These are phyloP conservation scores for Musca vetustissima DNA, from an alignment of 1,140 invertebrate species.

Conservation along the genomic window DNA sequence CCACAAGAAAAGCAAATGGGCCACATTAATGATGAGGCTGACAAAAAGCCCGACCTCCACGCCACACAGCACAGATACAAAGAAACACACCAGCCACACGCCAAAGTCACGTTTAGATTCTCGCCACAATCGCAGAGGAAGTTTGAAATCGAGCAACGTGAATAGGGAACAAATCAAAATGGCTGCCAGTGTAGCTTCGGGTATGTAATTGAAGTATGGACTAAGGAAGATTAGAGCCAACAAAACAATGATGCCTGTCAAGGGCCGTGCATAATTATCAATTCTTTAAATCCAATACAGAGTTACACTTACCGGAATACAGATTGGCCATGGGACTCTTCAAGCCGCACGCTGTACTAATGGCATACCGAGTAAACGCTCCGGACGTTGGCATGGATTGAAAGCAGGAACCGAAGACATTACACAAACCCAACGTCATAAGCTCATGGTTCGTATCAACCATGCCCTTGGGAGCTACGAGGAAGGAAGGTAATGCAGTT, in stretches of 20 bases:
- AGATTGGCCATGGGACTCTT: slow-evolving; percentile 73
- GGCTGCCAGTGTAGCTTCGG: slow-evolving; percentile 74
- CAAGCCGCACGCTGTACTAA: slow-evolving; percentile 74
- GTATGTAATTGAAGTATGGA: slow-evolving; percentile 82
- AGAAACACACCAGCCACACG: slow-evolving; percentile 75
- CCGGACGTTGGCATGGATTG: slow-evolving; percentile 77
- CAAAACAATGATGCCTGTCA: slow-evolving; percentile 60
- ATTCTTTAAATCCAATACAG: too few species aligned
- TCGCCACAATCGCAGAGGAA: slow-evolving; percentile 72
- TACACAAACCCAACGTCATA: slow-evolving; percentile 71
- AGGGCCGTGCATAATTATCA: not conserved
- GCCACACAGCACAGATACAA: slow-evolving; percentile 74
- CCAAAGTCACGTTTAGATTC: slow-evolving; percentile 68
- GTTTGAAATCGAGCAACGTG: slow-evolving; percentile 64
- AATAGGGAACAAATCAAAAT: slow-evolving; percentile 64
- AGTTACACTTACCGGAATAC: slow-evolving; percentile 60
- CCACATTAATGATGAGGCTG: slow-evolving; percentile 80
- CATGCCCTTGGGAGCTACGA: slow-evolving; percentile 51
- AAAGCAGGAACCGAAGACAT: slow-evolving; percentile 74
- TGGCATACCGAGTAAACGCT: slow-evolving; percentile 76
- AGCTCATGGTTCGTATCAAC: slow-evolving; percentile 74
- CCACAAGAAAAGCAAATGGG: slow-evolving; percentile 79
- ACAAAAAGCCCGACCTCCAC: slow-evolving; percentile 88
- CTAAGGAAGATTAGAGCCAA: slow-evolving; percentile 74
- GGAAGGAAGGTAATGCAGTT: not conserved